Percentiles rank a stretch among this genome's conserved stretches.
Conservation (phyloP, 2,113 vertebrate species). For the Tragulus kanchil region DNA sequence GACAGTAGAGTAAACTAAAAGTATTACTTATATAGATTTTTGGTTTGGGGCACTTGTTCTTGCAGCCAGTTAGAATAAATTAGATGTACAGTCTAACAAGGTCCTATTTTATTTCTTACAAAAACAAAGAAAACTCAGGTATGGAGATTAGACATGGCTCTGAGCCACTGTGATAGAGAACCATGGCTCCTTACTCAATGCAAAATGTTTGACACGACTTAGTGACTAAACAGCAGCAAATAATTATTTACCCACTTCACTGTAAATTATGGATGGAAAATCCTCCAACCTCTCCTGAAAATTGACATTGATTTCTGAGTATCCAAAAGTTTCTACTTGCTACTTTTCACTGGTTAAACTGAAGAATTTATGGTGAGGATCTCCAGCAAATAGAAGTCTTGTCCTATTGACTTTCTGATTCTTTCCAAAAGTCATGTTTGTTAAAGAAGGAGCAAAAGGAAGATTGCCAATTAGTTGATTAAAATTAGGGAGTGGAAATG, state of each 20-base stretch:
- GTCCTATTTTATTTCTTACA: neutral
- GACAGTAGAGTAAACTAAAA: neutral
- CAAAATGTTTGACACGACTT: neutral
- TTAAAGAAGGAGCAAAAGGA: neutral
- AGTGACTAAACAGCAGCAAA: neutral
- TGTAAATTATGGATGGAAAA: neutral
- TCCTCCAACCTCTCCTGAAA: neutral
- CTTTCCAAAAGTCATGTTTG: neutral
- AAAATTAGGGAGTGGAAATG: neutral
- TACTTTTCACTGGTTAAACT: neutral
- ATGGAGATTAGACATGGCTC: neutral
- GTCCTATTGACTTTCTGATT: neutral
- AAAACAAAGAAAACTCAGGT: neutral
- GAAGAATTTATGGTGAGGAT: neutral
- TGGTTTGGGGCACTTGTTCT: neutral
- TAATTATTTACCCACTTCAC: neutral
- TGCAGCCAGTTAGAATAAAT: neutral
- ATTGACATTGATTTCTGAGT: neutral
- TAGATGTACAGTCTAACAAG: neutral
- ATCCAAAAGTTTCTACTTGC: neutral
- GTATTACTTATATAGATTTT: neutral
- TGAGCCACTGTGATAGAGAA: neutral
- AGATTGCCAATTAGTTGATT: neutral
- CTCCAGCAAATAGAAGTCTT: rapidly evolving
- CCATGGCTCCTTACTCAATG: neutral